Evolutionary conservation across 2,888 invertebrate species (phyloP).

Genomic region (Pollenia angustigena): DNA sequence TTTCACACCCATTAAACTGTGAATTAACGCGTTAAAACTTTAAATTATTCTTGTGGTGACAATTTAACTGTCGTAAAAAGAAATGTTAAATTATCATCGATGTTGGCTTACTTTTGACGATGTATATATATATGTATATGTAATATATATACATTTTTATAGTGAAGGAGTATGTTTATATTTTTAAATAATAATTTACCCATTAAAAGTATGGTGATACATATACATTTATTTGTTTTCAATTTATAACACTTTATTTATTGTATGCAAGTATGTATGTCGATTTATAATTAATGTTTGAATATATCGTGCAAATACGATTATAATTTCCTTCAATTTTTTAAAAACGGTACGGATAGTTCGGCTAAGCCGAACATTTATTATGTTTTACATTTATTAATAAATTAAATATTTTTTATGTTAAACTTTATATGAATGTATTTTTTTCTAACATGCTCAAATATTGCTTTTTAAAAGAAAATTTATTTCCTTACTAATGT

Average conservation of each 20-base stretch:
- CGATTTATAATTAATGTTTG: conserved; percentile 6
- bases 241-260: conserved; percentile 4
- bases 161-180: conserved; percentile 23
- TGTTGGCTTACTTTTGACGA: no score
- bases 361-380: conserved; percentile 2
- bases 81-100: no score
- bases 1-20: no score
- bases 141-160: not conserved
- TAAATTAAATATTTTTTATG: conserved; percentile 51
- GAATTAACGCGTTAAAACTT: no score
- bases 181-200: conserved; percentile 7
- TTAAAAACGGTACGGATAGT: conserved; percentile 14
- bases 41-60: no score
- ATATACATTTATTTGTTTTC: conserved; percentile 14
- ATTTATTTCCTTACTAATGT: conserved; percentile 49
- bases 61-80: no score
- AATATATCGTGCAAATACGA: conserved; percentile 27
- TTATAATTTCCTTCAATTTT: conserved; percentile 28
- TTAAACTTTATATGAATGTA: conserved; percentile 51
- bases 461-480: conserved; percentile 69
- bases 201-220: conserved; percentile 15
- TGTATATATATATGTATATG: no score
- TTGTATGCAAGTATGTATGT: not conserved
- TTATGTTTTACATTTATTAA: conserved; percentile 40
- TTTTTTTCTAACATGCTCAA: conserved; percentile 61